Evolutionary conservation across 2,888 invertebrate genomes (phyloP), one percentile per base, ranked within the genome.

Genomic region (Nomada fabriciana): DNA sequence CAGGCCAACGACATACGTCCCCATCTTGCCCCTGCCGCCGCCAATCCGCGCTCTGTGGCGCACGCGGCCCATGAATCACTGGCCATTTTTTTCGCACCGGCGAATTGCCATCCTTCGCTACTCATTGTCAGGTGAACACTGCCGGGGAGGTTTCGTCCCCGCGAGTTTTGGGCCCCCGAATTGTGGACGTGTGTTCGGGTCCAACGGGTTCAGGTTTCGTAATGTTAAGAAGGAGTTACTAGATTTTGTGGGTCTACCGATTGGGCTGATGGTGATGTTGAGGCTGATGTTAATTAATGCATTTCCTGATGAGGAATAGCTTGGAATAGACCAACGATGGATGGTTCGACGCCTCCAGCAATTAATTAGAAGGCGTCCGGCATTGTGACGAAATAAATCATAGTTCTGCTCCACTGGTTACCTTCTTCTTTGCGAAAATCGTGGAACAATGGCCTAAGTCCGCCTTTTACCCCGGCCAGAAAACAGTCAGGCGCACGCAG

Each of bases 1-100:
- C 86, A 76, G 84, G 83, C 86, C 86, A 84, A 86, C 85, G 89
- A 89, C 90, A 88, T 81, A 88, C 89, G 90, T 89, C 88, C 86
- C 84, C 87, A 71, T 75, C 68, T 61, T 50, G 36, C 53, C 60
- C 52, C 55, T 55, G 29, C 53, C 73, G 18, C 52, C 42, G 64
- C 11, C 53, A 59, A 50, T 52, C 57, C 59, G 20, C 80, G 63
- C 42, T 52, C 29, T 75, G 75, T 81, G 82, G 83, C 82, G 84
- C 86, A 84, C 84, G 88, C 88, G 85, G 83, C 79, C 70, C 81
- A 88, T 88, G 86, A 89, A 89, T 89, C 90, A 90, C 71, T 74
- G 71, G 63, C 11, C 43, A 86, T 83, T 88, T 88, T 88, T 89
- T 89, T 84, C 76, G 43, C 75, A 47, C 57, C 67, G 65, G 65